A percentile compares a stretch with the other conserved stretches of the same genome.
These are phyloP conservation scores for Miopithecus talapoin DNA, from an alignment of 2,797 vertebrate genomes.

Conservation along the genomic window DNA sequence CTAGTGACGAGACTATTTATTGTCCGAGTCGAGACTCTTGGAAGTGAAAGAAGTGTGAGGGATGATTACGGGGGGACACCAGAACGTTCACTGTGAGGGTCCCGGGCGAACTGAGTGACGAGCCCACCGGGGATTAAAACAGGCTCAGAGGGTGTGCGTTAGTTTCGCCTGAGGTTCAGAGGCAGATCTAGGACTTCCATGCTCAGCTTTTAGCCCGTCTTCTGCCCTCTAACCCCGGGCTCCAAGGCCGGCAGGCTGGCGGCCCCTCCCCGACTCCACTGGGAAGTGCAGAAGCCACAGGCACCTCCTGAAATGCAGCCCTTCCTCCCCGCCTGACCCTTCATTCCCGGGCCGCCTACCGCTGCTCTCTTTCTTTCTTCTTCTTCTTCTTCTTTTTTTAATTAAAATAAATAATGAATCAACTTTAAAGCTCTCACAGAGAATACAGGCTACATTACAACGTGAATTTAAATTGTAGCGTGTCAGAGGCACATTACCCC, in stretches of 20 bases:
- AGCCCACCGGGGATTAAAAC: not conserved
- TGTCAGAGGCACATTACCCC: not conserved
- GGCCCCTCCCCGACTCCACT: accelerated
- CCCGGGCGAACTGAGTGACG: not conserved
- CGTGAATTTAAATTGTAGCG: not conserved
- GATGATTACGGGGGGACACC: not conserved
- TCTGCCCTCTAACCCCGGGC: not conserved
- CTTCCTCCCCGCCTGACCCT: accelerated
- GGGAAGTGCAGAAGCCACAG: accelerated
- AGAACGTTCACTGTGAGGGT: not conserved
- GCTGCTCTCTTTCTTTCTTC: not conserved
- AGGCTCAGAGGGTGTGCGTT: not conserved
- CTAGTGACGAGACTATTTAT: not conserved
- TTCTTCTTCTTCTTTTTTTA: not conserved
- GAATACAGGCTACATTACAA: not conserved
- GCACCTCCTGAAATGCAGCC: not conserved
- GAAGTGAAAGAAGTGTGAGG: not conserved
- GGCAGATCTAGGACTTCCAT: not conserved
- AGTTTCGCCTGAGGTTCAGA: not conserved
- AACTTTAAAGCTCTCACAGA: not conserved
- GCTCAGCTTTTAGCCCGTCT: not conserved
- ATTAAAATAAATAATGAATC: not conserved
- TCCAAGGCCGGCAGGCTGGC: not conserved
- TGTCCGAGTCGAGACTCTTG: not conserved
- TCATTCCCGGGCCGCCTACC: accelerated